phyloP scores from a whole-genome alignment of 2,797 vertebrate genomes.

The Crocodylus rhombifer region DNA sequence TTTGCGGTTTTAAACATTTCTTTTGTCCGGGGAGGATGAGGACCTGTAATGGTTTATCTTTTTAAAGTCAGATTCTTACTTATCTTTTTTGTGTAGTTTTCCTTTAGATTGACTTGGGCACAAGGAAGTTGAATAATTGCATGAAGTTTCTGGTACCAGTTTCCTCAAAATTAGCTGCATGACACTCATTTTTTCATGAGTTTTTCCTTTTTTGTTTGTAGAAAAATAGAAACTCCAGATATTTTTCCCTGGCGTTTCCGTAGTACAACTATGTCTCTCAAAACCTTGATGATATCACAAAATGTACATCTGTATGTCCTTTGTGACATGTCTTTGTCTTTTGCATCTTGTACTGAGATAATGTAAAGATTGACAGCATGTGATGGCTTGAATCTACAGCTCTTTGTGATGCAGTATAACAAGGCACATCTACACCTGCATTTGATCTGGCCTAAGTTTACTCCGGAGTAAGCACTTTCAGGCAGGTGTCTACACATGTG shows the following conservation, averaged over 20 bases:
- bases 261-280: not conserved
- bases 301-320: not conserved
- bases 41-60: not conserved
- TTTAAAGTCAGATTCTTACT: not conserved
- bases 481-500: too few relatives aligned
- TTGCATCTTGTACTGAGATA: not conserved
- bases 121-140: not conserved
- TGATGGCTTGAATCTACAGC: not conserved
- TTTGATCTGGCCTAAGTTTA: too few relatives aligned
- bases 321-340: not conserved
- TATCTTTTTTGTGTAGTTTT: not conserved
- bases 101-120: not conserved
- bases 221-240: not conserved
- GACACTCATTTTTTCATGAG: not conserved
- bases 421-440: not conserved
- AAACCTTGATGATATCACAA: not conserved
- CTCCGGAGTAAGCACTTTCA: too few relatives aligned
- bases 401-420: not conserved
- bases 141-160: rapidly evolving
- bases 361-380: not conserved
- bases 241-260: not conserved
- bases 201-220: not conserved
- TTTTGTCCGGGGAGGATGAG: too few relatives aligned
- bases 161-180: not conserved
- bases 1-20: not conserved